Percentiles rank a stretch among this genome's conserved stretches.
These are phyloP conservation scores for Malurus melanocephalus DNA, from an alignment of 2,113 vertebrate species.

Conservation along the genomic window DNA sequence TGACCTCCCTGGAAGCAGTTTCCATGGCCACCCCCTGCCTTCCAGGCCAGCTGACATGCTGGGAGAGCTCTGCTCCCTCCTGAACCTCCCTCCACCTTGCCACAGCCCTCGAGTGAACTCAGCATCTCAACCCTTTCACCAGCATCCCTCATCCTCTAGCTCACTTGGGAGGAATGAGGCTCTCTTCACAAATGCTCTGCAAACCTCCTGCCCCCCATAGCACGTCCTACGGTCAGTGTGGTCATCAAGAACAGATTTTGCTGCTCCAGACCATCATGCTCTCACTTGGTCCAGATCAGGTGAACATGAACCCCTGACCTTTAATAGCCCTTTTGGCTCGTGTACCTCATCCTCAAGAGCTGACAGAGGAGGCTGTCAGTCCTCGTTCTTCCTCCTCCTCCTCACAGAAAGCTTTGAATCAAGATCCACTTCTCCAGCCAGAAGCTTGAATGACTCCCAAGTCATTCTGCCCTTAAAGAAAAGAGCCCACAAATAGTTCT, in stretches of 20 bases:
- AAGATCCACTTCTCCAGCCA: neutral
- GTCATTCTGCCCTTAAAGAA: slow-evolving; percentile 23
- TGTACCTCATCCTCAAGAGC: neutral
- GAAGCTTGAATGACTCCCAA: slow-evolving; percentile 17
- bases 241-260: neutral
- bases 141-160: neutral
- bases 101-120: neutral
- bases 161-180: neutral
- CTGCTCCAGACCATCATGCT: neutral
- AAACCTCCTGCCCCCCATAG: neutral
- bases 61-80: neutral
- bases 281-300: neutral
- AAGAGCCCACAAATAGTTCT: slow-evolving; percentile 23
- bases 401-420: neutral
- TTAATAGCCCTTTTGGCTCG: neutral
- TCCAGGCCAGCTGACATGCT: neutral
- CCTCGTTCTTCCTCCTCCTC: neutral
- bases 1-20: neutral
- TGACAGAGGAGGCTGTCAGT: neutral
- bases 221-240: neutral
- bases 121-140: neutral
- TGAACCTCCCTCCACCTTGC: neutral
- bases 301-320: neutral
- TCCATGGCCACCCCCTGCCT: neutral
- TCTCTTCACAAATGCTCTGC: neutral